These are phyloP conservation scores for Heliconius nattereri DNA, from an alignment of 1,140 invertebrate species.

Conservation along the genomic window DNA sequence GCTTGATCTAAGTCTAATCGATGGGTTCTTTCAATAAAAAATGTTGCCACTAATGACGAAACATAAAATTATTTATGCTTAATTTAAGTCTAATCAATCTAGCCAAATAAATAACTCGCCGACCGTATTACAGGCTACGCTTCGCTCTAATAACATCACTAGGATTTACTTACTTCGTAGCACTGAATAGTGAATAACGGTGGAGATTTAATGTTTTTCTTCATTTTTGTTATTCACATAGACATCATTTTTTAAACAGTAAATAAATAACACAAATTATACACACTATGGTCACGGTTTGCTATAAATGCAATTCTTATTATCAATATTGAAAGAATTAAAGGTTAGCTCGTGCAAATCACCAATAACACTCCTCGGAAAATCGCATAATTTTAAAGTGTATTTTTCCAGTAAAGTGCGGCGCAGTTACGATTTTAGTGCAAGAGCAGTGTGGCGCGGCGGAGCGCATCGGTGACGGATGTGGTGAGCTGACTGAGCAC, in stretches of 20 bases:
- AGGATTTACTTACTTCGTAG: constrained; percentile 80
- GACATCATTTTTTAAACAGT: constrained; percentile 19
- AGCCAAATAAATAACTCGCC: neutral
- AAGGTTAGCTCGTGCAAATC: constrained; percentile 69
- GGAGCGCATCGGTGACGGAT: constrained; percentile 44
- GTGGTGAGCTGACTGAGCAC: constrained; percentile 45
- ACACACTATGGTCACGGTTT: constrained; percentile 26
- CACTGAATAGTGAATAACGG: constrained; percentile 80
- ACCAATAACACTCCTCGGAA: constrained; percentile 61
- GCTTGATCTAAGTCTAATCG: neutral
- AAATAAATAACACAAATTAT: constrained; percentile 18
- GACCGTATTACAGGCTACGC: constrained; percentile 20
- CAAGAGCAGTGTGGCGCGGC: constrained; percentile 21
- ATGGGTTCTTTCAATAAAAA: neutral
- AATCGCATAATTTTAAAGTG: constrained; percentile 47
- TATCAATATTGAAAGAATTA: constrained; percentile 35
- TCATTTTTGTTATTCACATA: constrained; percentile 56
- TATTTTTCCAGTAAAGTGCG: constrained; percentile 42
- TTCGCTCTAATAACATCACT: constrained; percentile 26
- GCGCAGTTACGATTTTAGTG: constrained; percentile 10
- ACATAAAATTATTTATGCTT: neutral
- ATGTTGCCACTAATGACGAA: neutral
- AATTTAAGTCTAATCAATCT: constrained; percentile 1
- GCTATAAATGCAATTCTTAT: constrained; percentile 18
- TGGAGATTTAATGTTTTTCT: constrained; percentile 69